Evolutionary conservation across 2,888 invertebrate species (phyloP).

Genomic region (Brachyopa scutellaris): DNA sequence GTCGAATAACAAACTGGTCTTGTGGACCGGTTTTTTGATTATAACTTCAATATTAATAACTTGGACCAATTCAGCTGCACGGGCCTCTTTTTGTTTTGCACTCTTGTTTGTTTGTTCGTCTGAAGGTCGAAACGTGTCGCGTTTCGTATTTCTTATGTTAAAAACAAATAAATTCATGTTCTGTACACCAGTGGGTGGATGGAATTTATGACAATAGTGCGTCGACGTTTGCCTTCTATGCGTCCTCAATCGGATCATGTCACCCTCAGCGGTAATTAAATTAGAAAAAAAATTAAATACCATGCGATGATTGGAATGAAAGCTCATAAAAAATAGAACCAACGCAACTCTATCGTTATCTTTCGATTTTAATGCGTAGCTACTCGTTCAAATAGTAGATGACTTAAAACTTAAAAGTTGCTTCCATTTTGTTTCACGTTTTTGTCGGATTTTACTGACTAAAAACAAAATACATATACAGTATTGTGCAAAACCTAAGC

Average conservation of each 20-base stretch:
- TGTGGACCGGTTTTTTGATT: too few relatives aligned
- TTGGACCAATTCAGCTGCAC: not conserved
- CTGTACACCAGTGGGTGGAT: not conserved
- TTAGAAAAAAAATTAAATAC: too few relatives aligned
- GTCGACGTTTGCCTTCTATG: not conserved
- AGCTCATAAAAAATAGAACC: too few relatives aligned
- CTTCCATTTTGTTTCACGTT: too few relatives aligned
- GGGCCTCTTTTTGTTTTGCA: conserved; percentile 13
- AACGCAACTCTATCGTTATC: too few relatives aligned
- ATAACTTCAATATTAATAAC: not conserved
- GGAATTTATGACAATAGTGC: conserved; percentile 12
- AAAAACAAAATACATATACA: too few relatives aligned
- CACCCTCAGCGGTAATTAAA: not conserved
- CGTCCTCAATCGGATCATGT: conserved; percentile 10
- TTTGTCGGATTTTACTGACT: too few relatives aligned
- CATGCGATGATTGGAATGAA: too few relatives aligned
- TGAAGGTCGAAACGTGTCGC: conserved; percentile 29
- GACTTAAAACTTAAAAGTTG: too few relatives aligned
- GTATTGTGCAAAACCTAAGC: too few relatives aligned
- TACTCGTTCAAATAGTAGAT: too few relatives aligned
- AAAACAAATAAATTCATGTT: conserved; percentile 24
- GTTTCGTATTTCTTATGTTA: conserved; percentile 5
- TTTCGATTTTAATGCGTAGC: too few relatives aligned
- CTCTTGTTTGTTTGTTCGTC: not conserved
- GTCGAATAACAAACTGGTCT: conserved; percentile 6